Base-by-base conservation (phyloP, 2,888 invertebrate species). In the Tetranychus piercei region DNA sequence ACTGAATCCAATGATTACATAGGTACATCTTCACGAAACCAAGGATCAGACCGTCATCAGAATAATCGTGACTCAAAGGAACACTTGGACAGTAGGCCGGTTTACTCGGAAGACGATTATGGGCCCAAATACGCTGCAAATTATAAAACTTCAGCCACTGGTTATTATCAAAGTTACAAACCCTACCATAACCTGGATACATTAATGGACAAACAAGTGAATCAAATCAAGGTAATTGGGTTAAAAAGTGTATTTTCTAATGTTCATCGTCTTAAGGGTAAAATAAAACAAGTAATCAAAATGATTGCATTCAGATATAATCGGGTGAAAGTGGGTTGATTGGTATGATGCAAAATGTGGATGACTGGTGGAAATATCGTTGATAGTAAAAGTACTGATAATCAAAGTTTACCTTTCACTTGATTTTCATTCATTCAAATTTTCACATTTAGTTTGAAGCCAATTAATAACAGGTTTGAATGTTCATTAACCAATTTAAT, bases 131-230 rank as follows among this genome's bases (percentile, higher is more conserved):
- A 69, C 8, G 11, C 69, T 11, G 11, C 69, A 6, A 20, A 23
- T 23, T 69, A 69, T 22, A 69, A 69, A 22, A 23, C 69, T 11
- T 69, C 69, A 5, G 69, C 69, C 69, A 69, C n/a, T 69, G 69
- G 69, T 20, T 69, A 69, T 69, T 69, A 69, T 69, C 20, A 69
- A 23, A 69, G 69, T 22, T 69, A 69, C 69, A 69, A 69, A 22
- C 69, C 69, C 11, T 69, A 23, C 43, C 44, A 71, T 67, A 23
- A 67, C 23, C 23, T 67, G 67, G 23, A 67, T 67, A 67, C 20
- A 67, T 67, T 67, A 22, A 23, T 67, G 8, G 67, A 67, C n/a
- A 67, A 22, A 67, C 67, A 67, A 67, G 67, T 22, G 15, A 67
- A 22, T 67, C n/a, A 67, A 67, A 23, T 67, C 67, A 67, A 55